Conservation (phyloP, 1,140 invertebrate genomes). For the Ostrea denselamellosa region DNA sequence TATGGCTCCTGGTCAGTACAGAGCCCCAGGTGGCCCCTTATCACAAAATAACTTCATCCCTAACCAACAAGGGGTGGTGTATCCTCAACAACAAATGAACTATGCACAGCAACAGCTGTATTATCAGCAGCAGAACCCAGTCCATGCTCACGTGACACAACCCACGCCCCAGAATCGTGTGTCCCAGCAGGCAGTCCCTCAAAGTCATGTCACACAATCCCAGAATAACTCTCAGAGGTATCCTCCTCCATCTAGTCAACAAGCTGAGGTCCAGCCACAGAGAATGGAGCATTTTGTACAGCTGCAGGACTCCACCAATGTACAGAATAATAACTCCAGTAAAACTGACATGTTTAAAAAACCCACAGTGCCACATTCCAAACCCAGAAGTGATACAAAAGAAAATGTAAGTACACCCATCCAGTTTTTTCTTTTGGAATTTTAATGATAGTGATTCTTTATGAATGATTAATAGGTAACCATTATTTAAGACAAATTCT, state of each 20-base stretch:
- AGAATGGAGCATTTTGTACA: conserved; percentile 25
- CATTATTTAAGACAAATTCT: too few relatives aligned
- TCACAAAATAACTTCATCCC: conserved; percentile 52
- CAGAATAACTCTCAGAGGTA: conserved; percentile 46
- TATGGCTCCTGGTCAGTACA: conserved; percentile 40
- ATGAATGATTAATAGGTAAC: too few relatives aligned
- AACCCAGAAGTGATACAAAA: conserved; percentile 46
- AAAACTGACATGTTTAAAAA: conserved; percentile 56
- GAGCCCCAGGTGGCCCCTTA: not conserved
- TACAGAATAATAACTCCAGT: conserved; percentile 28
- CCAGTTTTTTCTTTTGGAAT: too few relatives aligned
- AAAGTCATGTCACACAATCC: not conserved
- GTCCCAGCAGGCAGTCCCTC: conserved; percentile 15
- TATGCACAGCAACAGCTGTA: conserved; percentile 74
- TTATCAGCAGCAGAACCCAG: conserved; percentile 58
- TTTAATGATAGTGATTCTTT: too few relatives aligned
- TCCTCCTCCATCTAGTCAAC: conserved; percentile 47
- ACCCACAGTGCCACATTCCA: conserved; percentile 55
- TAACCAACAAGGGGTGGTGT: conserved; percentile 52
- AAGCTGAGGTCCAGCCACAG: conserved; percentile 1
- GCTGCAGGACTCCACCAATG: conserved; percentile 42
- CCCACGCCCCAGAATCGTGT: conserved; percentile 3
- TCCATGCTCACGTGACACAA: conserved; percentile 37
- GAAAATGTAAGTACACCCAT: conserved; percentile 41
- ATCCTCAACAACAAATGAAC: conserved; percentile 59